These are phyloP conservation scores for Terrapene triunguis DNA, from an alignment of 2,113 vertebrate genomes.

Conservation along the genomic window DNA sequence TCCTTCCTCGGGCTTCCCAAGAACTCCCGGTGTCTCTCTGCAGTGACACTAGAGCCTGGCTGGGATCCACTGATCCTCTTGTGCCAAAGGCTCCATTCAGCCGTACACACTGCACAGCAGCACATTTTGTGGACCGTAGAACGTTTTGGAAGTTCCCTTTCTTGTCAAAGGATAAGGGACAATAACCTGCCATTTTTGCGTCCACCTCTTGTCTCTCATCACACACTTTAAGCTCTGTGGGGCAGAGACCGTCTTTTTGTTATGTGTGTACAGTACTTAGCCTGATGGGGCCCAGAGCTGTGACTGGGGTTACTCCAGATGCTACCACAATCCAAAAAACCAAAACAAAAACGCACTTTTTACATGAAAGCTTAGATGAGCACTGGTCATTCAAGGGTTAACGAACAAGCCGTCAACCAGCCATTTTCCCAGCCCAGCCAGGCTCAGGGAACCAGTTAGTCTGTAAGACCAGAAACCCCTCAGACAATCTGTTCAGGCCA, in stretches of 20 bases:
- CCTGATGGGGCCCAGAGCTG: background rate
- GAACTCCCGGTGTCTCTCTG: background rate
- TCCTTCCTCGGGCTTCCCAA: background rate
- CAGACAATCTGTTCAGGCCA: background rate
- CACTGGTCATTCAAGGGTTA: slow-evolving; percentile 60
- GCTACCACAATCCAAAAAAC: rapidly evolving
- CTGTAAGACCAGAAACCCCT: slow-evolving; percentile 66
- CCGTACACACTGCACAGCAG: background rate
- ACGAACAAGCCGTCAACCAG: slow-evolving; percentile 31
- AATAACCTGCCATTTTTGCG: background rate
- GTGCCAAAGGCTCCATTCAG: background rate
- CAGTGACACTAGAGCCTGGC: background rate
- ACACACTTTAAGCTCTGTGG: background rate
- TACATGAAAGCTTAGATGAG: rapidly evolving
- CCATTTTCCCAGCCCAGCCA: slow-evolving; percentile 47
- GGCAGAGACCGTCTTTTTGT: background rate
- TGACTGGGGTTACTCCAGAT: rapidly evolving
- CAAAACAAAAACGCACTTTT: background rate
- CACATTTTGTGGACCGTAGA: background rate
- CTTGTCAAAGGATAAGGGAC: background rate
- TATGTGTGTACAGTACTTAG: background rate
- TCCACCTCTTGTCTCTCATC: background rate
- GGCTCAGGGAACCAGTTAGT: slow-evolving; percentile 73
- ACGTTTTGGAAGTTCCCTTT: background rate
- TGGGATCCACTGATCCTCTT: background rate